Percentiles rank a stretch among this genome's conserved stretches.
Conservation (phyloP, 1,140 invertebrate species). For the Scaptodrosophila lebanonensis region DNA sequence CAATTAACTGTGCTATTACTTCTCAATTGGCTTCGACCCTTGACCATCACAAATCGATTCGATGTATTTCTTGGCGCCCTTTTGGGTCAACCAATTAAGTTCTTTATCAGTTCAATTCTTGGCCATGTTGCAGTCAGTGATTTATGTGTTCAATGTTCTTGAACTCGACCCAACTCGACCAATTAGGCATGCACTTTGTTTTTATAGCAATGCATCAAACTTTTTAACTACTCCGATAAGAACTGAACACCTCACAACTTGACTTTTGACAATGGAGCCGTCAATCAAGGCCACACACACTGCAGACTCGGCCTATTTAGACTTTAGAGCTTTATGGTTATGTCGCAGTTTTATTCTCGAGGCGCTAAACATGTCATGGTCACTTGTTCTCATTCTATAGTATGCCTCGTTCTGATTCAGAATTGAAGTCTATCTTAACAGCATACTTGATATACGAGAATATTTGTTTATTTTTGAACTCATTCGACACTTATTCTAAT, state of each 20-base stretch:
- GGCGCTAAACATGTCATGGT: slow-evolving; percentile 53
- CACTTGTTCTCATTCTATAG: slow-evolving; percentile 41
- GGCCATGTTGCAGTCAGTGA: slow-evolving; percentile 27
- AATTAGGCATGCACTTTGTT: slow-evolving; percentile 32
- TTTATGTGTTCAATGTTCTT: slow-evolving; percentile 40
- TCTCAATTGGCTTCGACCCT: too few species aligned
- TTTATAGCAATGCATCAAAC: too few species aligned
- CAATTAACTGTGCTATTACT: too few species aligned
- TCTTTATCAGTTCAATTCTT: slow-evolving; percentile 47
- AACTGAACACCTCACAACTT: slow-evolving; percentile 33
- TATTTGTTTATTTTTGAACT: neutral
- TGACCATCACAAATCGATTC: too few species aligned
- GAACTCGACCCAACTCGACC: slow-evolving; percentile 20
- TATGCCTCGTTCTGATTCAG: neutral
- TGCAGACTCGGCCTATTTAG: too few species aligned
- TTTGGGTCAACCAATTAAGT: slow-evolving; percentile 43
- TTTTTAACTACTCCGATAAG: too few species aligned
- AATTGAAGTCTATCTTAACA: too few species aligned
- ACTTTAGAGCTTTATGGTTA: too few species aligned
- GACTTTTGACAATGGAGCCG: neutral
- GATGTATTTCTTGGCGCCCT: too few species aligned
- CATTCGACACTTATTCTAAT: slow-evolving; percentile 52
- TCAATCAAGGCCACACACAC: too few species aligned
- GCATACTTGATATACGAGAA: too few species aligned
- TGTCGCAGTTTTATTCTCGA: slow-evolving; percentile 22